Base-by-base conservation (phyloP, 1,140 invertebrate genomes). In the Lamellibrachia luymesi region DNA sequence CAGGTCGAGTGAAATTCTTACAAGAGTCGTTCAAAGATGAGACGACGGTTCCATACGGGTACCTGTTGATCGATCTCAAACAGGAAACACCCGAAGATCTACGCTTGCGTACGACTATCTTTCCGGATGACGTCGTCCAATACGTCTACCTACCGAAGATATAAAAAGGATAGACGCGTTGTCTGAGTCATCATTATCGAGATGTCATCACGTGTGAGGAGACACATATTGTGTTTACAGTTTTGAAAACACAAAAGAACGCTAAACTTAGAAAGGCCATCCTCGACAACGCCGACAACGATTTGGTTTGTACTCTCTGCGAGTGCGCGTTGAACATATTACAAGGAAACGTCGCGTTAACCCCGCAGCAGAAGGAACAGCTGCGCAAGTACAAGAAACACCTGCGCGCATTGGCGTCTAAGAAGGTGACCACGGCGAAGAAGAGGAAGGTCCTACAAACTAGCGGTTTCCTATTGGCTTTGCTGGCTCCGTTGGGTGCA, bases 41-140 rank as follows among this genome's bases (percentile, higher is more conserved):
- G 91, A 91, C 91, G n/a, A 50, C 17, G 38, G 91, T 50, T 13
- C 49, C 91, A 2, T 91, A 90, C 27, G 89, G 89, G 17, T 90
- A 91, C 51, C 91, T 91, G 38, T 8, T 91, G 91, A 91, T 91
- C 4, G 91, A 91, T 22, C 91, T 50, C 27, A 91, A 91, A 91
- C 2, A 7, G 22, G 51, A 50, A 50, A 91, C 91, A 50, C 17
- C 91, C 6, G 91, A 91, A 50, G 13, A 91, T 27, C 2, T 91
- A 22, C 91, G 91, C 10, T 50, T n/a, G 49, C 49, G 91, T 13
- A 91, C 91, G 91, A 10, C 49, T 91, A 91, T 91, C 49, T 91
- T 91, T 91, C 91, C 27, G 91, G 51, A 51, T 22, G 51, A 91
- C 51, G 91, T 4, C 22, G 8, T 91, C 27, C 91, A 50, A 50